A percentile compares a stretch with the other conserved stretches of the same genome.
phyloP scores from a whole-genome alignment of 2,888 invertebrate genomes.

The Caenorhabditis sp. region DNA sequence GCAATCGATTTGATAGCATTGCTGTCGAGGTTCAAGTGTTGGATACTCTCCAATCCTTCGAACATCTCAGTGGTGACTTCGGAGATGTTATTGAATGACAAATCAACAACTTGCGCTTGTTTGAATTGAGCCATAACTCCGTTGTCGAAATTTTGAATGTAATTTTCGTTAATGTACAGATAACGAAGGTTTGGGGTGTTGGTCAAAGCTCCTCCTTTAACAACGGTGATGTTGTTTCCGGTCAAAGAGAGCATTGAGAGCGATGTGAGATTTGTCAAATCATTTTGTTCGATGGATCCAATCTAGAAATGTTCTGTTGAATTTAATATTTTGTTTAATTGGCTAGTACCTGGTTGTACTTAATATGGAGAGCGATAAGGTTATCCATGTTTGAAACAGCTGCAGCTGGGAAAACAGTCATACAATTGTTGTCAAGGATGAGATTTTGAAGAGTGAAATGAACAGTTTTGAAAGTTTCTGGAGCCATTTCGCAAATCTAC shows the following conservation, averaged over 20 bases:
- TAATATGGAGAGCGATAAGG: constrained; percentile 68
- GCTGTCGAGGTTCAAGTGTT: constrained; percentile 70
- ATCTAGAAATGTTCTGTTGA: too few relatives aligned
- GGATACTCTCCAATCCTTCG: constrained; percentile 67
- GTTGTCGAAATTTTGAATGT: constrained; percentile 74
- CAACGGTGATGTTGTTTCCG: constrained; percentile 66
- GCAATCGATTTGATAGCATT: constrained; percentile 66
- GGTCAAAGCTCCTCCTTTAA: constrained; percentile 65
- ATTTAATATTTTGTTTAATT: too few relatives aligned
- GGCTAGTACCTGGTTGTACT: constrained; percentile 70
- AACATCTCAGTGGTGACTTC: constrained; percentile 62
- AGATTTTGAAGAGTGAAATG: constrained; percentile 65
- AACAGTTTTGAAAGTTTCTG: constrained; percentile 60
- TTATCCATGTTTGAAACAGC: constrained; percentile 65
- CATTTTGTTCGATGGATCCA: constrained; percentile 47
- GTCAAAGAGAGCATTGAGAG: constrained; percentile 67
- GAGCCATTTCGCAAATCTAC: constrained; percentile 62
- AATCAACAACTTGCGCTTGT: constrained; percentile 66
- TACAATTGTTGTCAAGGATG: constrained; percentile 69
- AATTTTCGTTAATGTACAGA: constrained; percentile 70
- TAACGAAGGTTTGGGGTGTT: constrained; percentile 66
- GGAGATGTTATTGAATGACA: constrained; percentile 68
- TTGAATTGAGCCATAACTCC: constrained; percentile 79
- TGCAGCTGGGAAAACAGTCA: constrained; percentile 59
- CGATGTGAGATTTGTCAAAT: constrained; percentile 60